Evolutionary conservation across 1,140 invertebrate genomes (phyloP), one percentile per base, ranked within the genome.

Genomic region (Hirudo medicinalis): DNA sequence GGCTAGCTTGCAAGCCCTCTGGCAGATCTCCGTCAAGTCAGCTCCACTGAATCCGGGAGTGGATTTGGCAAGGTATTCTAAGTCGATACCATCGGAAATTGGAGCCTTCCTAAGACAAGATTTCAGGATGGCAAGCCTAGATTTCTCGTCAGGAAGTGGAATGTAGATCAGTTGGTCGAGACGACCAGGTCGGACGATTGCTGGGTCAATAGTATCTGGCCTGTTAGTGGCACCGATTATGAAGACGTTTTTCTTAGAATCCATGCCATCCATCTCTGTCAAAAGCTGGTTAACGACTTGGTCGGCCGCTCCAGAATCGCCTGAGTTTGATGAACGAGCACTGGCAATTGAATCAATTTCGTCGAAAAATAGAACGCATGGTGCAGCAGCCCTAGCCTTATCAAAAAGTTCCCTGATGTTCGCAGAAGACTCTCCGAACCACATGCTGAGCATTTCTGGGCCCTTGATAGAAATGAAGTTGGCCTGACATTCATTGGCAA

Each of bases 241-340:
- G 79, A 99, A 99, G 3, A 99, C 96, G 82, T 99, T 99, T 83
- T 99, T 99, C 86, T 99, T 99, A 29, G 94, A 91, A 27, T 92
- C 91, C 96, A 99, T 99, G 76, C 97, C 96, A 82, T 99, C 97
- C 96, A 99, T 99, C 85, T 99, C 96, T 27, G 96, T 99, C 63
- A 99, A 85, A 78, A 99, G 93, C 86, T 99, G 96, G 84, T 99
- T 99, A 81, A 99, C 99, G 22, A 99, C 96, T 76, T 96, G 87
- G 84, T 99, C 96, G 32, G 94, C 95, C 67, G 95, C 96, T 75
- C 96, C 96, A 76, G 83, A 49, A 72, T 36, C 32, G 6, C 94
- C 95, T 63, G 93, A 88, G 78, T 88, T 93, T 22, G 94, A 95
- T 76, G 96, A 95, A 84, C 96, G 88, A 29, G 96, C 75, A 72